Percentiles rank a stretch among this genome's conserved stretches.
These are phyloP conservation scores for Heliconius ethilla DNA, from an alignment of 2,888 invertebrate genomes.

Conservation along the genomic window DNA sequence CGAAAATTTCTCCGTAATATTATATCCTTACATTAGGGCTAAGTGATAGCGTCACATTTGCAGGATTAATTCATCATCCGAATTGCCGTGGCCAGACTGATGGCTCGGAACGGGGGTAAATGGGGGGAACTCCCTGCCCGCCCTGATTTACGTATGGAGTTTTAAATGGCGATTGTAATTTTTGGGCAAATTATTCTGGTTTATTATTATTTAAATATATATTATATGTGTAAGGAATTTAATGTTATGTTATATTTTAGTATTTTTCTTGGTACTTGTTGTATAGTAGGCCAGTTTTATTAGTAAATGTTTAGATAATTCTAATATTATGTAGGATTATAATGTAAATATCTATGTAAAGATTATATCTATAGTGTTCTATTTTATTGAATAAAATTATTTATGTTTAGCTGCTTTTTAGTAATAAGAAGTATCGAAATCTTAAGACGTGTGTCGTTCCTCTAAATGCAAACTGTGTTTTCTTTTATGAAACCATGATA, in stretches of 20 bases:
- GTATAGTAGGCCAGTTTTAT: not conserved
- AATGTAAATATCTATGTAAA: too few species aligned
- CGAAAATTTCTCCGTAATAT: slow-evolving; percentile 77
- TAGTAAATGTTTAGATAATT: too few species aligned
- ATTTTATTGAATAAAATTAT: too few species aligned
- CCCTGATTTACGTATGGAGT: slow-evolving; percentile 66
- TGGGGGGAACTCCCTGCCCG: slow-evolving; percentile 50
- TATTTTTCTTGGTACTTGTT: not conserved
- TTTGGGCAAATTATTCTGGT: slow-evolving; percentile 29
- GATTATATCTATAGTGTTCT: too few species aligned
- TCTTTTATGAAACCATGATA: too few species aligned
- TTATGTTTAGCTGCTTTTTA: too few species aligned
- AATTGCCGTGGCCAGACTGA: slow-evolving; percentile 83
- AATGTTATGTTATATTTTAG: not conserved
- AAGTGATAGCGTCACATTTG: slow-evolving; percentile 83
- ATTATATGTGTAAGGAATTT: not conserved
- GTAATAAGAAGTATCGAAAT: too few species aligned
- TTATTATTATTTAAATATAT: slow-evolving; percentile 7
- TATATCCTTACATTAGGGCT: slow-evolving; percentile 82
- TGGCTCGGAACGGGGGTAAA: slow-evolving; percentile 65
- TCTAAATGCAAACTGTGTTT: too few species aligned
- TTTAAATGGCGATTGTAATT: slow-evolving; percentile 54
- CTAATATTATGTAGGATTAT: too few species aligned
- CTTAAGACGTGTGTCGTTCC: too few species aligned
- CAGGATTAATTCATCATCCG: slow-evolving; percentile 83